Percentiles rank a stretch among this genome's conserved stretches.
These are phyloP conservation scores for Elymnias hypermnestra DNA, from an alignment of 1,140 invertebrate species.

Conservation along the genomic window DNA sequence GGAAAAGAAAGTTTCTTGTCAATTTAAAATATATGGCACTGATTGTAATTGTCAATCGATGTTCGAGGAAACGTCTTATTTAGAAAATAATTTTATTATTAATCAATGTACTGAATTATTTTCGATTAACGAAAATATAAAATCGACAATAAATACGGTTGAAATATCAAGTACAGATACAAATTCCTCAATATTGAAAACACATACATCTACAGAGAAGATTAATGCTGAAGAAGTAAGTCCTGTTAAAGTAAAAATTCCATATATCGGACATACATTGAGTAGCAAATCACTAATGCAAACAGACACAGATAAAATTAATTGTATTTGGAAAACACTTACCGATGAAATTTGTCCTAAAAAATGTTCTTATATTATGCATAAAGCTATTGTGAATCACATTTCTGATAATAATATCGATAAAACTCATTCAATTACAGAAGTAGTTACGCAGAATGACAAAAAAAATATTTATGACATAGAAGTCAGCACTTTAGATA, in stretches of 20 bases:
- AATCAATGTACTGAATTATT: conserved; percentile 9
- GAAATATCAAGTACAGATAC: background rate
- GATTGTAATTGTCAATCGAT: conserved; percentile 24
- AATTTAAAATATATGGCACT: conserved; percentile 24
- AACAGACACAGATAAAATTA: conserved; percentile 30
- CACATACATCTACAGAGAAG: background rate
- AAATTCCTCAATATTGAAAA: background rate
- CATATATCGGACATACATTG: conserved; percentile 49
- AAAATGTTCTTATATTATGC: conserved; percentile 43
- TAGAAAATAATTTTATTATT: conserved; percentile 9
- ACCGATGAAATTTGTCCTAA: conserved; percentile 15
- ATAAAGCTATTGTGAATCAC: conserved; percentile 10
- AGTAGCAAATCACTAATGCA: conserved; percentile 38
- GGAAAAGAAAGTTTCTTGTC: conserved; percentile 24
- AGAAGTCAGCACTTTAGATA: conserved; percentile 12
- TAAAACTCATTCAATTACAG: too few relatives aligned
- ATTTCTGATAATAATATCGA: conserved; percentile 17
- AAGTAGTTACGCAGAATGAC: too few relatives aligned
- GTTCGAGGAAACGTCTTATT: conserved; percentile 3
- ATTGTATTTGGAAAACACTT: conserved; percentile 34
- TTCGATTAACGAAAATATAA: background rate
- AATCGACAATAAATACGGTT: background rate
- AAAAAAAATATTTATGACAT: conserved; percentile 4
- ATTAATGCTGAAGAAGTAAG: background rate
- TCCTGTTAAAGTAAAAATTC: too few relatives aligned